These are phyloP conservation scores for Pipistrellus kuhlii DNA, from an alignment of 2,797 vertebrate species.

Conservation along the genomic window DNA sequence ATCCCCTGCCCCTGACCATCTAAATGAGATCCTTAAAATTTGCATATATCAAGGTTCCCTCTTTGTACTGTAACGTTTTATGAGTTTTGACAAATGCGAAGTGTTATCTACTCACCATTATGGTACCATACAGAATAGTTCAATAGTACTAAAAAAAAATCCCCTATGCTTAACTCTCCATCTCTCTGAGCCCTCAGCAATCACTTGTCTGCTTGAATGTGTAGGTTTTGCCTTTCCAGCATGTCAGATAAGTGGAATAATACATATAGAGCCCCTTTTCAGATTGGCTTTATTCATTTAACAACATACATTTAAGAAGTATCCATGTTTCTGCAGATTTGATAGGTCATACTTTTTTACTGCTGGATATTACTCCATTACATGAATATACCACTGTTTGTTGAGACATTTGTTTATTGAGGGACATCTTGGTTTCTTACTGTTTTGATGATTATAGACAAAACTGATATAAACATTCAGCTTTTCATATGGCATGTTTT, in stretches of 20 bases:
- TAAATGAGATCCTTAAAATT: background rate
- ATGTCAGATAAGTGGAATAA: background rate
- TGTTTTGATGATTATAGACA: background rate
- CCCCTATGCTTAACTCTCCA: background rate
- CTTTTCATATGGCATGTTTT: background rate
- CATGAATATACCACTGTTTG: background rate
- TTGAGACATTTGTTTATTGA: background rate
- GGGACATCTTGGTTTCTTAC: background rate
- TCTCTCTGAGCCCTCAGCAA: background rate
- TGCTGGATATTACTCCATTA: conserved; percentile 8
- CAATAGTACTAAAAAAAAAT: background rate
- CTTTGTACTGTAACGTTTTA: background rate
- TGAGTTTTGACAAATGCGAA: background rate
- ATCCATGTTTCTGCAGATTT: background rate
- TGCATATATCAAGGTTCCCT: background rate
- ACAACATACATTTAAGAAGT: background rate
- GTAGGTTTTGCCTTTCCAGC: conserved; percentile 25
- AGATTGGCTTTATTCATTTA: background rate
- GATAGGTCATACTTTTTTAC: background rate
- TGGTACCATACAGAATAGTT: background rate
- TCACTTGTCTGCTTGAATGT: background rate
- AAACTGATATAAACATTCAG: background rate
- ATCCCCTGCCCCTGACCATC: background rate
- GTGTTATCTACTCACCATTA: background rate
- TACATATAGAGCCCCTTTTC: background rate